These are phyloP conservation scores for Siderastrea radians DNA, from an alignment of 92 coral and sea anemone species.

Conservation along the genomic window DNA sequence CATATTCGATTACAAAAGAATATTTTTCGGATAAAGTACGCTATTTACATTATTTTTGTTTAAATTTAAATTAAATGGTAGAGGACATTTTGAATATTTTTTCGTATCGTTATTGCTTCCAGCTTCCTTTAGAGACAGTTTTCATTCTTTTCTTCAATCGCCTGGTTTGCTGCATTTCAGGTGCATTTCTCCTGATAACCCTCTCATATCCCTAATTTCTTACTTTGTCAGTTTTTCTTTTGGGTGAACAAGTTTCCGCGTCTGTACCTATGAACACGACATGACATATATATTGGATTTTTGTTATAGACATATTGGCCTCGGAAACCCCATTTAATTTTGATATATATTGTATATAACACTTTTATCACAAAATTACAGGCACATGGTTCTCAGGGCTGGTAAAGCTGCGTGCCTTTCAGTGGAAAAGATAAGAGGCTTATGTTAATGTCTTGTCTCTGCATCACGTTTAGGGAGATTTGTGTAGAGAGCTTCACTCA, in stretches of 20 bases:
- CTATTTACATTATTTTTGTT: not conserved
- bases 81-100: not conserved
- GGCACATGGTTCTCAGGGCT: too few species aligned
- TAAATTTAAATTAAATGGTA: constrained; percentile 14
- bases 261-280: too few species aligned
- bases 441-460: too few species aligned
- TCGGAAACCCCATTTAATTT: too few species aligned
- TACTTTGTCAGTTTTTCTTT: not conserved
- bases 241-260: not conserved
- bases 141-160: not conserved
- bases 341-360: too few species aligned
- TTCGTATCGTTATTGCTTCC: not conserved
- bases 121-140: not conserved
- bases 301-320: too few species aligned
- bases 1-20: not conserved
- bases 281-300: too few species aligned
- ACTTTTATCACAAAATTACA: too few species aligned
- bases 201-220: too few species aligned
- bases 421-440: too few species aligned
- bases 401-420: too few species aligned
- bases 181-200: not conserved
- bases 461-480: too few species aligned
- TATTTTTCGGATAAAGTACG: constrained; percentile 9
- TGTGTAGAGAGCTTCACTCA: not conserved
- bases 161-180: not conserved